Evolutionary conservation across 2,888 invertebrate genomes (phyloP), one percentile per base, ranked within the genome.

Genomic region (Nesidiocoris tenuis): DNA sequence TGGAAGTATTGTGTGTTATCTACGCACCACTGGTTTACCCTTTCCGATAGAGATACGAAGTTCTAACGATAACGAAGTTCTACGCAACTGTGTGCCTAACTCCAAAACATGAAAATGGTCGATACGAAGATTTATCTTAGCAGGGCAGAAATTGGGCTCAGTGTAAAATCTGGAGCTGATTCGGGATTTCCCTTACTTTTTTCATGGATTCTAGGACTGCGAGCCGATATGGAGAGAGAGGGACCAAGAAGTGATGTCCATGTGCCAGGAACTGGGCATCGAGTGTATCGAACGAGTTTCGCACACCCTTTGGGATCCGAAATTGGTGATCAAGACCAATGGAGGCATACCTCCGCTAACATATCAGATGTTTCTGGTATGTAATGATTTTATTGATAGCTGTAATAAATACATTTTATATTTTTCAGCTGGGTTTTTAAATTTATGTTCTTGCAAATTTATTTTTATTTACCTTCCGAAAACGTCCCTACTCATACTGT

Each of bases 231-330:
- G 90, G 90, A 86, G 85, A 9, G 83, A 84, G 0, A 85, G 91
- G 0, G 91, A 91, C 82, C 85, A 87, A 19, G 81, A 83, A 2
- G 88, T 90, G 0, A 87, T 86, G 80, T 76, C 79, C 0, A 82
- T 87, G 18, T 90, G 91, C 80, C 81, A 82, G 0, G 86, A 88
- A 77, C 82, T 85, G 57, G 87, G 86, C 21, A 87, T 91, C 1
- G 81, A 84, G 64, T 87, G 86, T 67, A 82, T 84, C 56, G 91
- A 91, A 81, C 86, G 86, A 80, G 88, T 90, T 1, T 90, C 90
- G 0, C 91, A 91, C 80, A 91, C 91, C 0, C 84, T 91, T 7
- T 92, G 90, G 90, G 87, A 90, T 82, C 91, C 91, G 0, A 85
- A 86, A 25, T 85, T 84, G 54, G 87, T 91, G 7, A 87, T 91